Conservation (phyloP, 1,140 invertebrate genomes). For the Venturia canescens region DNA sequence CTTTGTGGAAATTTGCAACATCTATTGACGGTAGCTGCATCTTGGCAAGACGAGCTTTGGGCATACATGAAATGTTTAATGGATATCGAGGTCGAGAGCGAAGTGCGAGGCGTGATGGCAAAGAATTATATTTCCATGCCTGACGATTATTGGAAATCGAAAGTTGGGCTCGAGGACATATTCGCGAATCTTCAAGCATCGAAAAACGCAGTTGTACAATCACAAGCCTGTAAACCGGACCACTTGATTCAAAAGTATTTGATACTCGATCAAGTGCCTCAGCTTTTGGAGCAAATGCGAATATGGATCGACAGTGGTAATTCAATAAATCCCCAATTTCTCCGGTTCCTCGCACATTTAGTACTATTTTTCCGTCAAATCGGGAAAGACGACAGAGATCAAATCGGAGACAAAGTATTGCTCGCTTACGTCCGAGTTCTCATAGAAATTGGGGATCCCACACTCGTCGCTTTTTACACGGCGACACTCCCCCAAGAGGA, state of each 20-base stretch:
- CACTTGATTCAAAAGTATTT: slow-evolving; percentile 87
- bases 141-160: slow-evolving; percentile 88
- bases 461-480: slow-evolving; percentile 90
- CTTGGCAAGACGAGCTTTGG: slow-evolving; percentile 95
- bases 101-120: slow-evolving; percentile 79
- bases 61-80: slow-evolving; percentile 89
- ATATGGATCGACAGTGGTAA: slow-evolving; percentile 66
- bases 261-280: slow-evolving; percentile 84
- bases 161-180: slow-evolving; percentile 84
- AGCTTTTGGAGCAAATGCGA: slow-evolving; percentile 81
- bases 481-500: slow-evolving; percentile 83
- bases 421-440: slow-evolving; percentile 85
- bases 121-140: slow-evolving; percentile 81
- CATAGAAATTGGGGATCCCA: slow-evolving; percentile 85
- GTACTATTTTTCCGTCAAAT: slow-evolving; percentile 89
- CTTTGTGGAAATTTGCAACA: slow-evolving; percentile 90
- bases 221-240: slow-evolving; percentile 79
- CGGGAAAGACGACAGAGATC: slow-evolving; percentile 82
- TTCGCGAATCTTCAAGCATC: slow-evolving; percentile 82
- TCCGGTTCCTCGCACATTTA: slow-evolving; percentile 91
- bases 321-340: slow-evolving; percentile 79
- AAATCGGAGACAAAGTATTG: slow-evolving; percentile 85
- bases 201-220: slow-evolving; percentile 75
- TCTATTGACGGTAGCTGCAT: slow-evolving; percentile 84
- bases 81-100: slow-evolving; percentile 89